Conservation (phyloP, 2,888 invertebrate genomes). For the Andrena marginata region DNA sequence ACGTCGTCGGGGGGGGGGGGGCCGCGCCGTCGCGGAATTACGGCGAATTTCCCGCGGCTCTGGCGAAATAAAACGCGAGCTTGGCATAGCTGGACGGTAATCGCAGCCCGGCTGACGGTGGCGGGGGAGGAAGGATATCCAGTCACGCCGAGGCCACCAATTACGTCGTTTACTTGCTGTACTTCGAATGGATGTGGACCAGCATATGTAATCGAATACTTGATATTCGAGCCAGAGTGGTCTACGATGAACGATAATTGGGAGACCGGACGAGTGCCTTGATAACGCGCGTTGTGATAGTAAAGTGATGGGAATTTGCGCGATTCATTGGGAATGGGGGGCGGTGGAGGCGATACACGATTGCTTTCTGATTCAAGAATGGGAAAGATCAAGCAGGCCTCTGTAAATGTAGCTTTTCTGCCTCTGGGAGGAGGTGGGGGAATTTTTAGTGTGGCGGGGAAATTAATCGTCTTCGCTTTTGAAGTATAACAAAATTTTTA, state of each 20-base stretch:
- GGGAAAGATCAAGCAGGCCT: background rate
- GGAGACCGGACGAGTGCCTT: conserved; percentile 8
- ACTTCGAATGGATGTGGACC: conserved; percentile 8
- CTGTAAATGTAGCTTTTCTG: background rate
- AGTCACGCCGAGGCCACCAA: conserved; percentile 1
- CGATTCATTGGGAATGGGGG: background rate
- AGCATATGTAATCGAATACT: conserved; percentile 22
- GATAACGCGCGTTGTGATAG: conserved; percentile 2
- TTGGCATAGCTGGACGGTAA: background rate
- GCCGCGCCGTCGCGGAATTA: conserved; percentile 13
- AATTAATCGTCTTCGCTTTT: too few species aligned
- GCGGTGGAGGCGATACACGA: background rate
- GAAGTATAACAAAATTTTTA: too few species aligned
- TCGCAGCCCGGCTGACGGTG: background rate
- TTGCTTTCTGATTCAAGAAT: background rate
- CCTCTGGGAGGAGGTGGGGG: background rate
- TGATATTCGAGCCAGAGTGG: conserved; percentile 13
- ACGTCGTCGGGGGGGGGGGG: background rate
- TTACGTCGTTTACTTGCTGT: conserved; percentile 17
- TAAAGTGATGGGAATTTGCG: background rate
- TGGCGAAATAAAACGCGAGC: background rate
- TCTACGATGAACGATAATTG: conserved; percentile 8
- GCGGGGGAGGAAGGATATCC: background rate
- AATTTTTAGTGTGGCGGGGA: background rate
- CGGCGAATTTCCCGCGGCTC: background rate